Evolutionary conservation across 2,113 vertebrate species (phyloP), one percentile per base, ranked within the genome.

Genomic region (Oxygymnocypris stewartii): DNA sequence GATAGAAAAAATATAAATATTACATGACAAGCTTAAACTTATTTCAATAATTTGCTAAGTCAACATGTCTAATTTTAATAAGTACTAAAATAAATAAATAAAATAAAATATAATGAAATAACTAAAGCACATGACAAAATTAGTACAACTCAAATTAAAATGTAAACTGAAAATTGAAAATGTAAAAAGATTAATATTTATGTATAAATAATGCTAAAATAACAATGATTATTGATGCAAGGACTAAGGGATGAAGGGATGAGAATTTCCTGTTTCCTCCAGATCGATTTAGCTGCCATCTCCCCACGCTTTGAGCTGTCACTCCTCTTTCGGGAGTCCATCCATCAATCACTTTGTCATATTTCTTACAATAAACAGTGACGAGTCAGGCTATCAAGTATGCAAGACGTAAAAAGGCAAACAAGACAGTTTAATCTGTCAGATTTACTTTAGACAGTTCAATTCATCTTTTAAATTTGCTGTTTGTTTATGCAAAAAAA

Each of bases 311-410:
- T 85, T 76, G 5, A 28, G 57, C 67, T 23, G 76, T 84, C 47
- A 79, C 71, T 75, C 63, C 49, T 59, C 75, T 87, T 78, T 59
- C 23, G 16, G 14, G 51, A 87, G 23, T 47, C 77, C 65, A 79
- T 86, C 51, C 74, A 88, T 86, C 87, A 83, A 86, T 84, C 76
- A 57, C 28, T 83, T 81, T 65, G 61, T 84, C 76, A 73, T 84
- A 86, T 84, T 78, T 76, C 44, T 54, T 81, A 85, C 71, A 85
- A 61, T 63, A 35, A 85, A 79, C 83, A 69, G 57, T 65, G 57
- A 57, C 67, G 5, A 73, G 44, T 85, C 87, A 85, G 63, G 84
- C 84, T 71, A 59, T 75, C 25, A 8, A 37, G 49, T 81, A 79
- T 84, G 67, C 63, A 73, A 7, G n/a, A 37, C 5, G 28, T 31